Evolutionary conservation across 2,797 vertebrate species (phyloP), one percentile per base, ranked within the genome.

Genomic region (Synanceia verrucosa): DNA sequence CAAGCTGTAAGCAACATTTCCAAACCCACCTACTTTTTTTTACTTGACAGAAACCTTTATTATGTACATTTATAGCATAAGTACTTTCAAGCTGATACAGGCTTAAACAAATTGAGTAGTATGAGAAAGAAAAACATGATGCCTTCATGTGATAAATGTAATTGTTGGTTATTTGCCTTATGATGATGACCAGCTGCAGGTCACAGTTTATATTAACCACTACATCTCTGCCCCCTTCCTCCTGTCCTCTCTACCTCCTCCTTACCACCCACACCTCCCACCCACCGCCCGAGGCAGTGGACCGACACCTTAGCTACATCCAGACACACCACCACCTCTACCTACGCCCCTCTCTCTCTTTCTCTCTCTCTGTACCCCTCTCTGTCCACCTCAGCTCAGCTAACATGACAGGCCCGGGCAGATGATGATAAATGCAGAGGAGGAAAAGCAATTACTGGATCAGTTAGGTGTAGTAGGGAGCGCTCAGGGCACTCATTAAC

Each of bases 361-460:
- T 47, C 76, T 78, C 76, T n/a, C n/a, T n/a, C n/a, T 41, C 80
- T 63, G 62, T 77, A 73, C 70, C 78, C 61, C 68, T 75, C 58
- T 84, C 82, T 71, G 78, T 84, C 85, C 87, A 83, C 70, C 82
- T 84, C 70, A 78, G 70, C 86, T 76, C 76, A 67, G 83, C 84
- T 90, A 88, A 89, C 85, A 86, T 90, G 91, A 91, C 93, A 94
- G 89, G 85, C 80, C 47, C 47, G 19, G 81, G 86, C 87, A 93
- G 88, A 94, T 93, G 93, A 94, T 93, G 92, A 94, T 94, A 91
- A 94, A 94, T 94, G 91, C 88, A 89, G 90, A 90, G 86, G 90
- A 88, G 89, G 89, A 93, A 93, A 94, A 94, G 93, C 92, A 93
- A 94, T 93, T 92, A 94, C 88, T 88, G 90, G 83, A 90, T 88